Evolutionary conservation across 2,797 vertebrate species (phyloP), one percentile per base, ranked within the genome.

Genomic region (Sphenodon punctatus): DNA sequence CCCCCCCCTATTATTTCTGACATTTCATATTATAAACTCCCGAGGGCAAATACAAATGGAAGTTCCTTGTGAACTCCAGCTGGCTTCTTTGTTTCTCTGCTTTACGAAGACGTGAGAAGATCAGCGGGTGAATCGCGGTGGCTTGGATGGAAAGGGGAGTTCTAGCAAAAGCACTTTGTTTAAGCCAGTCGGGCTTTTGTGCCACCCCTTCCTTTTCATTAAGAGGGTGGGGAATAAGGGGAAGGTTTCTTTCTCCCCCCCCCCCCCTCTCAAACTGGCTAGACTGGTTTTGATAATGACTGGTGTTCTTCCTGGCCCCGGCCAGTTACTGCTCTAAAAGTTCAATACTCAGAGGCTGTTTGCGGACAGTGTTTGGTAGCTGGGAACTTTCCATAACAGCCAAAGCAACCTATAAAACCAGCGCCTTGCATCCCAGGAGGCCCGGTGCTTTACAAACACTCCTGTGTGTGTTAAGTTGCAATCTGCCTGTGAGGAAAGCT

Each of bases 191-290:
- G 5, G 59, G 82, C 80, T 77, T 64, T 46, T 78, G 65, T 49
- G 53, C 67, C 55, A 73, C 46, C 39, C 43, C 89, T 90, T 86
- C 70, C 75, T 88, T 85, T 82, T 79, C 74, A 17, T 59, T 39
- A 42, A 66, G 78, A 79, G 82, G 81, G 87, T n/a, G 63, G 86
- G 63, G 71, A 66, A 36, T 66, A 64, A 68, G 32, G 46, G 39
- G 53, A 39, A 19, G 75, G 20, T 36, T 72, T 42, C 88, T 84
- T 77, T 69, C 75, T 81, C 72, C 86, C n/a, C n/a, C n/a, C n/a
- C n/a, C n/a, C n/a, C n/a, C n/a, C n/a, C n/a, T n/a, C n/a, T 67
- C 49, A 59, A 90, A 93, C 93, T 75, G 77, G 91, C 92, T 73
- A 4, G 38, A 77, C 92, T 84, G 76, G 93, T 92, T 93, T 85